These are phyloP conservation scores for Taurulus bubalis DNA, from an alignment of 2,113 vertebrate genomes.

Conservation along the genomic window DNA sequence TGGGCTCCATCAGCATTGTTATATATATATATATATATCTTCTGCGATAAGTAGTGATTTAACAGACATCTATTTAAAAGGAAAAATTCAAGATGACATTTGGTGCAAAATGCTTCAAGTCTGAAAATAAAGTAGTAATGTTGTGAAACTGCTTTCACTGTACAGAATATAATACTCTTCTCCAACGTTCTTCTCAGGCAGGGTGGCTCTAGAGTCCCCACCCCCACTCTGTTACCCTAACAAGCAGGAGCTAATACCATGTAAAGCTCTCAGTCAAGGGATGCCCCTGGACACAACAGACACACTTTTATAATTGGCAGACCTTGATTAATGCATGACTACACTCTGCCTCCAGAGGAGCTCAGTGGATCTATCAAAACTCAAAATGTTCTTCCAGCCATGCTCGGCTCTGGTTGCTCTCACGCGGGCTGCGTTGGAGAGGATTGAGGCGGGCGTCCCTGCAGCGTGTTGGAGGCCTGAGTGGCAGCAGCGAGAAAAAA, in stretches of 20 bases:
- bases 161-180: not conserved
- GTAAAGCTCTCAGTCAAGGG: conserved; percentile 33
- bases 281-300: conserved; percentile 38
- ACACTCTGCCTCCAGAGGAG: conserved; percentile 41
- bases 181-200: not conserved
- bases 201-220: conserved; percentile 5
- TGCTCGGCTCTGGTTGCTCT: conserved; percentile 5
- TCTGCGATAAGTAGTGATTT: not conserved
- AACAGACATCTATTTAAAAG: not conserved
- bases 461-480: not conserved
- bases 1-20: no score
- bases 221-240: conserved; percentile 25
- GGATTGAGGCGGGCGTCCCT: not conserved
- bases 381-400: conserved; percentile 33
- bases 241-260: conserved; percentile 42
- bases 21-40: not conserved
- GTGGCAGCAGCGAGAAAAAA: not conserved
- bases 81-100: no score
- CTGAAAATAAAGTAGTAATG: not conserved
- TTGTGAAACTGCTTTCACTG: not conserved
- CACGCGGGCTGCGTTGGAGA: conserved; percentile 1
- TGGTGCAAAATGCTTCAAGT: not conserved
- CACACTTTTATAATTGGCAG: conserved; percentile 48
- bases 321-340: conserved; percentile 44
- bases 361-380: conserved; percentile 32